These are phyloP conservation scores for Neodiprion virginianus DNA, from an alignment of 1,140 invertebrate species.

Conservation along the genomic window DNA sequence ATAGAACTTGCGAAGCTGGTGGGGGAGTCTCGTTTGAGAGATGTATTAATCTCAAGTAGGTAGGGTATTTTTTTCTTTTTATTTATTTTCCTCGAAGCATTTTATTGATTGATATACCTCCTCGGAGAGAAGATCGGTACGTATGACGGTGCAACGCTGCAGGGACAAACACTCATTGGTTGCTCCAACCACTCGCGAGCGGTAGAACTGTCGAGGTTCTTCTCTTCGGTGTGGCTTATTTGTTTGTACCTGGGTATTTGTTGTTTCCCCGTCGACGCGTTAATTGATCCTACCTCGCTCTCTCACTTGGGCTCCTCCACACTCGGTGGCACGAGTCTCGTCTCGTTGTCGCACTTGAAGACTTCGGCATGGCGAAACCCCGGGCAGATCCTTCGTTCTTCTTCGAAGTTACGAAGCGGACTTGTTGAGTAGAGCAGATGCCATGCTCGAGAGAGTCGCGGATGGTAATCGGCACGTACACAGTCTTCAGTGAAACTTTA, in stretches of 20 bases:
- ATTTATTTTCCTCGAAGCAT: no score
- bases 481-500: not conserved
- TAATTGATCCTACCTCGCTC: not conserved
- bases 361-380: not conserved
- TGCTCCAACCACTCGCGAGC: no score
- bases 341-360: not conserved
- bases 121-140: no score
- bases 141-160: no score
- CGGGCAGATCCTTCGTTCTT: not conserved
- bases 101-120: no score
- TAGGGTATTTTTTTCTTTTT: no score
- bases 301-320: not conserved
- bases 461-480: slow-evolving; percentile 2
- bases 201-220: no score
- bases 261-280: not conserved
- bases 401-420: not conserved
- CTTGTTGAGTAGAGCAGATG: not conserved
- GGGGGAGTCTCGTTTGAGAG: no score
- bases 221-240: no score
- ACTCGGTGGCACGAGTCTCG: not conserved
- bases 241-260: not conserved
- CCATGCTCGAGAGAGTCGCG: not conserved
- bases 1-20: no score
- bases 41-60: no score
- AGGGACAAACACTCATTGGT: no score